A percentile compares a stretch with the other conserved stretches of the same genome.
These are phyloP conservation scores for Podarcis siculus DNA, from an alignment of 2,797 vertebrate species.

Conservation along the genomic window DNA sequence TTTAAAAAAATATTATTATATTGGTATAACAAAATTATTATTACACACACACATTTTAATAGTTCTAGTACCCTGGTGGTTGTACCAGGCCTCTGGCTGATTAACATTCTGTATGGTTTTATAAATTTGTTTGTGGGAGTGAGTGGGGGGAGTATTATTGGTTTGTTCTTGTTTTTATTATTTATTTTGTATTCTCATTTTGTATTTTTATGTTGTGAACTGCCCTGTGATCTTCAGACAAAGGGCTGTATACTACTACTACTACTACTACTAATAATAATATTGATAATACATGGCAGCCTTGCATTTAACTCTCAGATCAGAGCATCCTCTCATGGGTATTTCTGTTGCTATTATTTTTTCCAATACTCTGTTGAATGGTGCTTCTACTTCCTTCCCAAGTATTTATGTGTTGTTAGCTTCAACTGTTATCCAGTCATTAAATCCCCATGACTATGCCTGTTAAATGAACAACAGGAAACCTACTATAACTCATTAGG, in stretches of 20 bases:
- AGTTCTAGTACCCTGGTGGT: not conserved
- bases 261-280: too few species aligned
- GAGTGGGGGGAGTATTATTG: too few species aligned
- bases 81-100: not conserved
- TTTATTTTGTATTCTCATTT: too few species aligned
- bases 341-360: not conserved
- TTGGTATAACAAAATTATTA: not conserved
- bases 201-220: too few species aligned
- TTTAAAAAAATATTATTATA: not conserved
- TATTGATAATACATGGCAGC: too few species aligned
- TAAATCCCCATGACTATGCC: not conserved
- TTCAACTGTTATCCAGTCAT: conserved; percentile 4
- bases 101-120: too few species aligned
- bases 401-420: not conserved
- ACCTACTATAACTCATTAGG: conserved; percentile 6
- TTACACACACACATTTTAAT: not conserved
- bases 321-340: not conserved
- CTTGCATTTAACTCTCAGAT: not conserved
- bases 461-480: conserved; percentile 12
- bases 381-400: not conserved
- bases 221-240: too few species aligned
- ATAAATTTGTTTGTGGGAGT: too few species aligned
- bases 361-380: not conserved
- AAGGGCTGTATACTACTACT: too few species aligned
- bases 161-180: too few species aligned